Conservation (phyloP, 2,888 invertebrate genomes). For the Andrena marginata region DNA sequence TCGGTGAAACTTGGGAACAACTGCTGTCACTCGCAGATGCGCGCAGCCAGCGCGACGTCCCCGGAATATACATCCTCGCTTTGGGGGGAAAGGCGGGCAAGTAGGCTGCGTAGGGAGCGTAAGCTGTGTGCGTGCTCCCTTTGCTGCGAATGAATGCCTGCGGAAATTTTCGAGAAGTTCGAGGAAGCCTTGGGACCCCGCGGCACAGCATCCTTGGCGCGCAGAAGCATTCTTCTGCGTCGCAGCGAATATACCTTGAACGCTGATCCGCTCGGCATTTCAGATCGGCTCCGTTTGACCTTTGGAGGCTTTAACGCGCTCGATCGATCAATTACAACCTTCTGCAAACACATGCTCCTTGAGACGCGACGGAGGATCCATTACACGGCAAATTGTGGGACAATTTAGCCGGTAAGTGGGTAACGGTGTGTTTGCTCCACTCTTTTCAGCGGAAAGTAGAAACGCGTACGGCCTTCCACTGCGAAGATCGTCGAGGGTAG, state of each 20-base stretch:
- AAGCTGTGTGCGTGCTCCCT: not conserved
- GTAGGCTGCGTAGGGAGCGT: constrained; percentile 2
- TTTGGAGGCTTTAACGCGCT: not conserved
- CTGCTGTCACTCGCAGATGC: constrained; percentile 79
- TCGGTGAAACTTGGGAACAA: constrained; percentile 76
- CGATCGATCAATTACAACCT: constrained; percentile 46
- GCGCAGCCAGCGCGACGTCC: constrained; percentile 51
- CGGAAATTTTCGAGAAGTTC: not conserved
- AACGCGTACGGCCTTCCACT: not conserved
- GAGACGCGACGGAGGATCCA: not conserved
- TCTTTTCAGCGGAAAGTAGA: not conserved
- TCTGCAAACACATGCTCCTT: constrained; percentile 17
- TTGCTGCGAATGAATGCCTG: too few relatives aligned
- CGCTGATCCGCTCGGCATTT: not conserved
- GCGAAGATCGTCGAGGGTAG: too few relatives aligned
- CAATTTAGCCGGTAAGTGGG: constrained; percentile 2
- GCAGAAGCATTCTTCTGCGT: not conserved
- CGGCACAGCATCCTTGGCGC: not conserved
- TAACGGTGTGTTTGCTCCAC: not conserved
- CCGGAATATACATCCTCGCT: constrained; percentile 58
- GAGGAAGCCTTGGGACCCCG: not conserved
- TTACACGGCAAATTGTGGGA: constrained; percentile 2
- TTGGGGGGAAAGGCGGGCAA: constrained; percentile 34
- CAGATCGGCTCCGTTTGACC: constrained; percentile 20
- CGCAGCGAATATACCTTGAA: constrained; percentile 16